Base-by-base conservation (phyloP, 2,888 invertebrate species). In the Leucoma salicis region DNA sequence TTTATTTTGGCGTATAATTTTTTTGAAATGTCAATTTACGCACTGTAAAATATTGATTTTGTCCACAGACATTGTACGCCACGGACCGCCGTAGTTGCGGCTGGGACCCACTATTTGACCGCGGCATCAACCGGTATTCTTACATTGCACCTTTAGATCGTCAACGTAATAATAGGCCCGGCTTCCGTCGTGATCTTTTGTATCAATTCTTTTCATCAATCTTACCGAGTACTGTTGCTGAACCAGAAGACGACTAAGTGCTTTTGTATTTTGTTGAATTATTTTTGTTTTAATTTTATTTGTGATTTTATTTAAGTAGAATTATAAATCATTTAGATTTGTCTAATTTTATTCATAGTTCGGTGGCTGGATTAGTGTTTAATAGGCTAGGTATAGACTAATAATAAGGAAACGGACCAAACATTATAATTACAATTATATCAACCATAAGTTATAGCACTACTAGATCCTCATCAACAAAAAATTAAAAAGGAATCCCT, bases 121-220 rank as follows among this genome's bases (percentile, higher is more conserved):
- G 14, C 21, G 42, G 49, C 0, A 15, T 53, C 1, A 56, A 61
- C 28, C 63, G 63, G 27, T 61, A 63, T 31, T 14, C 24, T 1
- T 61, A 61, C 35, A 35, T 2, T 12, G 35, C 46, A 28, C 13
- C 35, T n/a, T 4, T 13, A 3, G 35, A 42, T 6, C 31, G 16
- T 2, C 35, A 29, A 1, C 15, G 1, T n/a, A 34, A 29, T n/a
- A 18, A 35, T 1, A 14, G 27, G 1, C 25, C 11, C 4, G 15
- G 27, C 5, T 21, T 35, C 5, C 33, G 45, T 4, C 33, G 45
- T 4, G 33, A 49, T 10, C 38, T 61, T 4, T 35, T 61, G 10
- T 49, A 42, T 48, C 53, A 57, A 42, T 61, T 61, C 42, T 59
- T 61, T 34, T 48, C 53, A 7, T 61, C 59, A 16, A 55, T 60